Conservation (phyloP, 1,140 invertebrate species). For the Cylas formicarius region DNA sequence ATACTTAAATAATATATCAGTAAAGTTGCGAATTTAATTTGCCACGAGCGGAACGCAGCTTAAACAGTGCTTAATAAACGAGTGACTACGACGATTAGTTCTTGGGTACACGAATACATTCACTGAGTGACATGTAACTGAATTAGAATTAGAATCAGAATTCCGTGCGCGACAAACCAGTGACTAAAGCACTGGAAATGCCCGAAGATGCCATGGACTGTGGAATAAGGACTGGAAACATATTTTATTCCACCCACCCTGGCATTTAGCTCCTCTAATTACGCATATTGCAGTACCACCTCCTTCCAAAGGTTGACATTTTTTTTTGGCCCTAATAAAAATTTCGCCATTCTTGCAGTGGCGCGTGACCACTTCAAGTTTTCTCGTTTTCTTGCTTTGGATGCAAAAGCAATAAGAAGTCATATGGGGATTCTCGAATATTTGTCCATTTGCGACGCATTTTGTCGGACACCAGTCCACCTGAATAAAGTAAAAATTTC, state of each 20-base stretch:
- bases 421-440: slow-evolving; percentile 4
- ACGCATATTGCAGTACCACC: slow-evolving; percentile 7
- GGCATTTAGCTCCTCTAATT: slow-evolving; percentile 7
- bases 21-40: too few relatives aligned
- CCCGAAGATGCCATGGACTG: too few relatives aligned
- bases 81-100: too few relatives aligned
- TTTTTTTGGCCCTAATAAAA: neutral
- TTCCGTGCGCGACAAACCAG: too few relatives aligned
- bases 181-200: too few relatives aligned
- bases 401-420: slow-evolving; percentile 6
- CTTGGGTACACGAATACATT: too few relatives aligned
- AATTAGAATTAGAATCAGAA: too few relatives aligned
- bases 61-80: too few relatives aligned
- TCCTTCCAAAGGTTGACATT: slow-evolving; percentile 7
- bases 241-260: neutral
- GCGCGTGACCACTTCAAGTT: neutral
- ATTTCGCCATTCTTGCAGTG: slow-evolving; percentile 6
- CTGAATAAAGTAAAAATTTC: neutral
- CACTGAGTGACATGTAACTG: too few relatives aligned
- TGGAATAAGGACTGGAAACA: too few relatives aligned
- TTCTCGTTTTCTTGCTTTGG: neutral
- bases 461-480: slow-evolving; percentile 5
- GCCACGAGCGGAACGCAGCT: too few relatives aligned
- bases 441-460: slow-evolving; percentile 1
- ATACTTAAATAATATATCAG: too few relatives aligned